Evolutionary conservation across 2,113 vertebrate species (phyloP).

Genomic region (Coptodon bakossiorum): DNA sequence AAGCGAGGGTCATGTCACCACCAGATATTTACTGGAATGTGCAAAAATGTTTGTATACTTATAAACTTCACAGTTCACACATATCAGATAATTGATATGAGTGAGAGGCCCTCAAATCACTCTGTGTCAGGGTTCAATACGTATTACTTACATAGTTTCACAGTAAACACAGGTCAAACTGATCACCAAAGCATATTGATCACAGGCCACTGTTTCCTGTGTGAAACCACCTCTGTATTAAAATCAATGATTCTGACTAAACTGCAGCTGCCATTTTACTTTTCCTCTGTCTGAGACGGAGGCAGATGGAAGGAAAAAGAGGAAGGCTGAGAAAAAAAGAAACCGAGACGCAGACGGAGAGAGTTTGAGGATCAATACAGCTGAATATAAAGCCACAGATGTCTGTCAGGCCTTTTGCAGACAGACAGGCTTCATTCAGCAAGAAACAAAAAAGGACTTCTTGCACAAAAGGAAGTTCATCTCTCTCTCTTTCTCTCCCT

Average conservation of each 20-base stretch:
- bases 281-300: neutral
- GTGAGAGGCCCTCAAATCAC: neutral
- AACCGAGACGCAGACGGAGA: neutral
- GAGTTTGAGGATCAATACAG: constrained; percentile 18
- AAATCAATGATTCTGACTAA: neutral
- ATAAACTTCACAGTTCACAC: neutral
- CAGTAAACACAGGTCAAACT: neutral
- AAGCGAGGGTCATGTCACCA: neutral
- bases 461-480: neutral
- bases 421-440: constrained; percentile 1
- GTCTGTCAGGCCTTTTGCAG: neutral
- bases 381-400: constrained; percentile 17
- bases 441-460: neutral
- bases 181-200: neutral
- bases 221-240: neutral
- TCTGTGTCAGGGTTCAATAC: neutral
- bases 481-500: neutral
- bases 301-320: neutral
- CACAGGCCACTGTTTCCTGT: neutral
- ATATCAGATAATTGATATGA: neutral
- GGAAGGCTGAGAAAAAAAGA: neutral
- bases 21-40: neutral
- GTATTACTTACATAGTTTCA: neutral
- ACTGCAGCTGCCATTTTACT: neutral
- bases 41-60: neutral